These are phyloP conservation scores for Poecilus cupreus DNA, from an alignment of 2,888 invertebrate genomes.

Conservation along the genomic window DNA sequence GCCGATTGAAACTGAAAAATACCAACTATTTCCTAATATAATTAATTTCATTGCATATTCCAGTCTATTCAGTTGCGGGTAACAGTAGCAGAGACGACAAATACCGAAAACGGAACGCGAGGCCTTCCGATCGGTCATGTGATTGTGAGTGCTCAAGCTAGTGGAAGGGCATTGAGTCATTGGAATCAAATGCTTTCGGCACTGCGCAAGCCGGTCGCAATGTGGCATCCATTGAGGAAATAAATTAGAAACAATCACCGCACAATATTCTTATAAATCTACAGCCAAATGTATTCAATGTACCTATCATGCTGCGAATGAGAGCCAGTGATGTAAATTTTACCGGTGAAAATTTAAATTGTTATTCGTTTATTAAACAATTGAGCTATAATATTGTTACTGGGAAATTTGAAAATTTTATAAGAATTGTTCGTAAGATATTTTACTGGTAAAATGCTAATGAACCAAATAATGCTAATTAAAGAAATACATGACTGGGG, in stretches of 20 bases:
- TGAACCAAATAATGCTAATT: constrained; percentile 8
- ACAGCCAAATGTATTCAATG: constrained; percentile 37
- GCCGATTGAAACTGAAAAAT: neutral
- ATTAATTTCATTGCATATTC: constrained; percentile 52
- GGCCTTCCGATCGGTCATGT: constrained; percentile 86
- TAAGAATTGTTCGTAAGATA: neutral
- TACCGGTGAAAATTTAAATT: neutral
- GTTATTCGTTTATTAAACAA: neutral
- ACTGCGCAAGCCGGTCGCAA: constrained; percentile 85
- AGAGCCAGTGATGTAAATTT: neutral
- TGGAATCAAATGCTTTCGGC: constrained; percentile 91
- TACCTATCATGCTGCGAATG: constrained; percentile 18
- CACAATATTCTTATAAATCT: constrained; percentile 16
- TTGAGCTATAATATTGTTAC: neutral
- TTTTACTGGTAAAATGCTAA: constrained; percentile 32
- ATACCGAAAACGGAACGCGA: constrained; percentile 72
- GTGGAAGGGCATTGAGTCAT: constrained; percentile 83
- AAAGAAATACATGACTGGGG: neutral
- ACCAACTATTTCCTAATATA: neutral
- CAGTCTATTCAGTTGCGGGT: constrained; percentile 85
- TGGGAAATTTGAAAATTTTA: constrained; percentile 4
- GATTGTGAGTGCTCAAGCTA: constrained; percentile 83
- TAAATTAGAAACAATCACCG: constrained; percentile 62
- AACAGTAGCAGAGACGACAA: constrained; percentile 76
- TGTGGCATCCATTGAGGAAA: constrained; percentile 87